phyloP scores from a whole-genome alignment of 2,113 vertebrate genomes.

The human region GRCh38 chr14:37932001-37932500 shows the following conservation, averaged over 20 bases:
- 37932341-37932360: neutral
- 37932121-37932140: neutral
- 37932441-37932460: neutral
- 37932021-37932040: neutral
- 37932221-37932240: neutral
- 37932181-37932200: neutral
- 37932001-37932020: conserved; percentile 12
- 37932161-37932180: neutral
- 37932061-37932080: neutral
- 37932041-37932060: neutral
- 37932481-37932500: neutral
- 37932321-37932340: neutral
- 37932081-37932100: neutral
- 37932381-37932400: neutral
- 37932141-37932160: neutral
- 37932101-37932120: neutral
- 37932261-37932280: neutral
- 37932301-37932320: neutral
- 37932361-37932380: neutral
- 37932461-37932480: neutral
- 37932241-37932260: neutral
- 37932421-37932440: neutral
- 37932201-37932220: neutral
- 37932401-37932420: neutral
- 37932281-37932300: conserved; percentile 4